These are phyloP conservation scores for Cheilosia scutellata DNA, from an alignment of 2,888 invertebrate species.

Conservation along the genomic window DNA sequence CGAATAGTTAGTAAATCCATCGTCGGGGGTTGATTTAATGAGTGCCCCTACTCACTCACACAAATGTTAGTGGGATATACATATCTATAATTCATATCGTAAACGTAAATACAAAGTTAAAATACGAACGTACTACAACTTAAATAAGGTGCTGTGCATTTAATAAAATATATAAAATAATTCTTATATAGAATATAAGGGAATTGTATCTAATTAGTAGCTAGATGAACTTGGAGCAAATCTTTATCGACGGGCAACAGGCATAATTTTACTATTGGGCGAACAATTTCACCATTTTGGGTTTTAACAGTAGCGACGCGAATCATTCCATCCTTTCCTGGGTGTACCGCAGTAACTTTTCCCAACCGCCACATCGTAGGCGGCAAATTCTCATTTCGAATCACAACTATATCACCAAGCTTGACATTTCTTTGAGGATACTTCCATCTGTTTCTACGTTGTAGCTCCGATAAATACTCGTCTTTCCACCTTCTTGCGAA, in stretches of 20 bases:
- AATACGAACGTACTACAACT: background rate
- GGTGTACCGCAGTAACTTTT: background rate
- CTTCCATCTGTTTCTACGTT: slow-evolving; percentile 28
- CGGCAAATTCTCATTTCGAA: slow-evolving; percentile 28
- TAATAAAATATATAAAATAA: background rate
- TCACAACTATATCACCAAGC: slow-evolving; percentile 17
- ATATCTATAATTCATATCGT: background rate
- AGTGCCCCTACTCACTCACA: background rate
- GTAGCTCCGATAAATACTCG: slow-evolving; percentile 19
- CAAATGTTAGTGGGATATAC: background rate
- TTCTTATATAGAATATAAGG: background rate
- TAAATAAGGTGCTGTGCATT: background rate
- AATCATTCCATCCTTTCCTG: slow-evolving; percentile 31
- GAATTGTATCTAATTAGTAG: background rate
- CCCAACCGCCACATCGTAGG: slow-evolving; percentile 23
- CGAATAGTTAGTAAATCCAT: background rate
- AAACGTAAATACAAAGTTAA: background rate
- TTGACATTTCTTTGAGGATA: slow-evolving; percentile 4
- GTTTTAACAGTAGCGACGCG: slow-evolving; percentile 18
- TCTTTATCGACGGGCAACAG: slow-evolving; percentile 24
- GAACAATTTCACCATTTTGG: slow-evolving; percentile 12
- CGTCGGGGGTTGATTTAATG: background rate
- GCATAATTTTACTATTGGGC: slow-evolving; percentile 17
- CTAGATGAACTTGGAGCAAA: background rate
- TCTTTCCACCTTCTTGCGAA: slow-evolving; percentile 28